Conservation (phyloP, 1,140 invertebrate genomes). For the Formica selysi region DNA sequence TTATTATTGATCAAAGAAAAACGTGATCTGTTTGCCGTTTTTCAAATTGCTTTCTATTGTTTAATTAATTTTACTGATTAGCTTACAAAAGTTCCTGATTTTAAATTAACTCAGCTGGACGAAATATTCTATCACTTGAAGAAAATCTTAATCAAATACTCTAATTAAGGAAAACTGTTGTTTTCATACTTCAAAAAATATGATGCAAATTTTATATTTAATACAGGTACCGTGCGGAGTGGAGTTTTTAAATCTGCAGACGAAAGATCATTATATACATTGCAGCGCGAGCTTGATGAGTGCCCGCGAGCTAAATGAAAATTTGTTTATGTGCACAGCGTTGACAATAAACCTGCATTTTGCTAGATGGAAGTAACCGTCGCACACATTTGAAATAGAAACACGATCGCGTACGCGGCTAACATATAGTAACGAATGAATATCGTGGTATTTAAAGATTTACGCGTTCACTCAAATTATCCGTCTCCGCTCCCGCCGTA, state of each 20-base stretch:
- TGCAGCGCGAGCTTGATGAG: constrained; percentile 63
- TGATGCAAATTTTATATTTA: constrained; percentile 60
- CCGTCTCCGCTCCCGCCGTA: not conserved
- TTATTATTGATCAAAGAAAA: constrained; percentile 5
- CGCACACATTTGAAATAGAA: constrained; percentile 43
- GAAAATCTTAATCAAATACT: constrained; percentile 7
- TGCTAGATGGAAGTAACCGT: constrained; percentile 16
- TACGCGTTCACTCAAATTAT: constrained; percentile 42
- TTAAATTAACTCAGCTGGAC: not conserved
- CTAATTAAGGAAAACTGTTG: not conserved
- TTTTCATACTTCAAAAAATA: constrained; percentile 32
- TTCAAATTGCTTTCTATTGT: not conserved
- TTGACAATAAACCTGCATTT: constrained; percentile 55
- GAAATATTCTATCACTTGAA: constrained; percentile 1
- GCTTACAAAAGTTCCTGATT: not conserved
- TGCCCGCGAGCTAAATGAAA: constrained; percentile 66
- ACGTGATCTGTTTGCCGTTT: not conserved
- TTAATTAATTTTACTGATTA: not conserved
- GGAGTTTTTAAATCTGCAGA: constrained; percentile 58
- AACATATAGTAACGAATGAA: constrained; percentile 20
- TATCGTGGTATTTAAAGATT: constrained; percentile 43
- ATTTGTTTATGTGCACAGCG: constrained; percentile 61
- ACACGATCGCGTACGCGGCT: not conserved
- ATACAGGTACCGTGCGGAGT: constrained; percentile 16
- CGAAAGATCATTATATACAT: constrained; percentile 43